These are phyloP conservation scores for Cepaea nemoralis DNA, from an alignment of 1,140 invertebrate genomes.

Conservation along the genomic window DNA sequence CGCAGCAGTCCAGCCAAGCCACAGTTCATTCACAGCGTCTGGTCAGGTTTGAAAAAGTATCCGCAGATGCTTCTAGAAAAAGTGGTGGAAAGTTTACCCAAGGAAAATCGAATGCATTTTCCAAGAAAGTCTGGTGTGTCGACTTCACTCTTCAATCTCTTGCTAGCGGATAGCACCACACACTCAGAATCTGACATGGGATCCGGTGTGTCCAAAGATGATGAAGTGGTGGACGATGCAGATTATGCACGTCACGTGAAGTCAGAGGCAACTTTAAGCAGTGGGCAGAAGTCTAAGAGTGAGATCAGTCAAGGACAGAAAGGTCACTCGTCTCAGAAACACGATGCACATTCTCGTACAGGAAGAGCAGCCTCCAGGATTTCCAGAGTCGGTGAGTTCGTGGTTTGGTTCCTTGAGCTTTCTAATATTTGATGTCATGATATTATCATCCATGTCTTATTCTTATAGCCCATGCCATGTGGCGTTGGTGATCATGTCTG, in stretches of 20 bases:
- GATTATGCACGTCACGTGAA: slow-evolving; percentile 38
- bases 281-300: slow-evolving; percentile 2
- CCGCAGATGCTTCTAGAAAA: neutral
- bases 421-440: no score
- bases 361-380: slow-evolving; percentile 29
- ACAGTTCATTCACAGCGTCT: neutral
- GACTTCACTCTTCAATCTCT: neutral
- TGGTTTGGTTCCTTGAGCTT: no score
- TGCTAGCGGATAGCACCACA: neutral
- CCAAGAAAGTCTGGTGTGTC: neutral
- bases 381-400: slow-evolving; percentile 49
- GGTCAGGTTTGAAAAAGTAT: neutral
- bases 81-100: neutral
- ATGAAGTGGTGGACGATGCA: slow-evolving; percentile 46
- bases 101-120: neutral
- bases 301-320: slow-evolving; percentile 38
- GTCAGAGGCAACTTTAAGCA: slow-evolving; percentile 35
- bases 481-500: no score
- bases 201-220: slow-evolving; percentile 49
- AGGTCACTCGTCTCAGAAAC: neutral
- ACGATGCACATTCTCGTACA: neutral
- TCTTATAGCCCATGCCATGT: no score
- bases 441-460: no score
- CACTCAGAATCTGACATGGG: slow-evolving; percentile 43
- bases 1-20: neutral